Conservation (phyloP, 2,888 invertebrate genomes). For the Theretra japonica region DNA sequence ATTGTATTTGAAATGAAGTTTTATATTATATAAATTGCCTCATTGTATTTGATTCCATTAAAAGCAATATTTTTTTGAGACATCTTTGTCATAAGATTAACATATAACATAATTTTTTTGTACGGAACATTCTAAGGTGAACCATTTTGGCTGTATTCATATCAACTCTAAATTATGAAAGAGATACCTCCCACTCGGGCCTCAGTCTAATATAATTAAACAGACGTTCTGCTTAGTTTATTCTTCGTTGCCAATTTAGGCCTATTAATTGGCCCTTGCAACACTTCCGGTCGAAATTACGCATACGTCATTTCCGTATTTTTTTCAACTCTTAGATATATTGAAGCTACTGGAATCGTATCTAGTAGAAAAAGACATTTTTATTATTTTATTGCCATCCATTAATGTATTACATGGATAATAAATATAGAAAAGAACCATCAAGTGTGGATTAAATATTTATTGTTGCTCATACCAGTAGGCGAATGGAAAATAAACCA, state of each 20-base stretch:
- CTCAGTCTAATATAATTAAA: background rate
- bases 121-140: background rate
- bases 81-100: too few relatives aligned
- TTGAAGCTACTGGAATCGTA: too few relatives aligned
- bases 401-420: too few relatives aligned
- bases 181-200: background rate
- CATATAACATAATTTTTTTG: too few relatives aligned
- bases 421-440: too few relatives aligned
- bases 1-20: background rate
- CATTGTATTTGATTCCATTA: too few relatives aligned
- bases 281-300: background rate
- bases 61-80: too few relatives aligned
- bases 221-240: too few relatives aligned
- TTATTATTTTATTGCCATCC: too few relatives aligned
- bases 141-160: background rate
- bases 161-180: background rate
- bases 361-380: too few relatives aligned
- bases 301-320: too few relatives aligned
- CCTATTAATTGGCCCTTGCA: background rate
- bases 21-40: background rate
- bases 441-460: background rate
- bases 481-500: conserved; percentile 4
- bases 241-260: background rate
- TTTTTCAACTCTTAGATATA: too few relatives aligned
- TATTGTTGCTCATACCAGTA: background rate